These are phyloP conservation scores for Caenorhabditis macrosperma DNA, from an alignment of 2,888 invertebrate species.

Conservation along the genomic window DNA sequence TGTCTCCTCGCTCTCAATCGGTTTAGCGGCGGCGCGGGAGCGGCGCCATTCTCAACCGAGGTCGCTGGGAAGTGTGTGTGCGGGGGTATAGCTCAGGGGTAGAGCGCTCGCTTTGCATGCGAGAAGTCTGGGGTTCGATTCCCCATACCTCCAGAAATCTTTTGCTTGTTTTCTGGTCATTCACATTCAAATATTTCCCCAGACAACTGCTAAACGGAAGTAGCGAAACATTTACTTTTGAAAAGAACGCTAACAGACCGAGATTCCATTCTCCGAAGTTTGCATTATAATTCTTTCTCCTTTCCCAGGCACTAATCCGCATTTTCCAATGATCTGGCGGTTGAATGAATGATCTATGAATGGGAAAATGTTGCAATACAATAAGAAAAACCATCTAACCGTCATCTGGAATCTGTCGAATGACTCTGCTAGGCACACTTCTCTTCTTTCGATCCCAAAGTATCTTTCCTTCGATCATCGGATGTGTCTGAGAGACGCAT, in stretches of 20 bases:
- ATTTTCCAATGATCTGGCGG: conserved; percentile 31
- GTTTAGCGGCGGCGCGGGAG: too few relatives aligned
- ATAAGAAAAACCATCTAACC: not conserved
- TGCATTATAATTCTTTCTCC: conserved; percentile 48
- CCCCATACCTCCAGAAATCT: conserved; percentile 72
- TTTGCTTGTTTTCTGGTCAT: too few relatives aligned
- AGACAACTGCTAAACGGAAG: too few relatives aligned
- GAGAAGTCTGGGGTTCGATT: conserved; percentile 79
- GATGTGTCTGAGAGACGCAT: conserved; percentile 79
- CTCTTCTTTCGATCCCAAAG: conserved; percentile 74
- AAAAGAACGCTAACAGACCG: conserved; percentile 39
- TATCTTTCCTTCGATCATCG: conserved; percentile 79
- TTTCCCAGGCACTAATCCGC: conserved; percentile 37
- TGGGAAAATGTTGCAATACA: not conserved
- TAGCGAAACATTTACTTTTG: conserved; percentile 13
- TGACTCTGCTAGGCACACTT: conserved; percentile 24
- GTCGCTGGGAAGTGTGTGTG: too few relatives aligned
- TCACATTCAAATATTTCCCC: too few relatives aligned
- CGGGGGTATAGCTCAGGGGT: conserved; percentile 79
- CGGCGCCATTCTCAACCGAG: too few relatives aligned
- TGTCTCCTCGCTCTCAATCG: too few relatives aligned
- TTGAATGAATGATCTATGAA: conserved; percentile 5
- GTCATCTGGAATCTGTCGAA: not conserved
- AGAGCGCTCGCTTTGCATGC: conserved; percentile 80
- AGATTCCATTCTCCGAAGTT: conserved; percentile 47